These are phyloP conservation scores for Theocolax elegans DNA, from an alignment of 1,140 invertebrate genomes.

Conservation along the genomic window DNA sequence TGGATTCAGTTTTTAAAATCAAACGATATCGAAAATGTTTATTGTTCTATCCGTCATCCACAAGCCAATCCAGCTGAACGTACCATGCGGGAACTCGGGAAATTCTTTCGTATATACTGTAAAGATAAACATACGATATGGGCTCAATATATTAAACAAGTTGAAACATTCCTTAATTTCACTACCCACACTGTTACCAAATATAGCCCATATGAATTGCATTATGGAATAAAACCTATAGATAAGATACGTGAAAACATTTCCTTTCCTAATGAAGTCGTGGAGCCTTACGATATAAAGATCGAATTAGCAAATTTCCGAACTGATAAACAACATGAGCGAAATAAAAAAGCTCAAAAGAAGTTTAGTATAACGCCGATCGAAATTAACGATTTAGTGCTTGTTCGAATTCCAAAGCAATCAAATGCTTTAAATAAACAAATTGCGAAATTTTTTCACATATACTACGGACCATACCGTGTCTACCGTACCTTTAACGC, in stretches of 20 bases:
- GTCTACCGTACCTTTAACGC: neutral
- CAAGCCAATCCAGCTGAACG: slow-evolving; percentile 7
- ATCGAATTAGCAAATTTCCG: neutral
- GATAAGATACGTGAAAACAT: neutral
- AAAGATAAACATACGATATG: neutral
- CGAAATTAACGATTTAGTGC: neutral
- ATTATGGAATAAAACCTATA: neutral
- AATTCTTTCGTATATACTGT: slow-evolving; percentile 10
- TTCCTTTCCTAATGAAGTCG: neutral
- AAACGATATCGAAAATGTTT: neutral
- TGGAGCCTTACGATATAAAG: neutral
- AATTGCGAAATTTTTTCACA: slow-evolving; percentile 14
- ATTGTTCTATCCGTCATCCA: slow-evolving; percentile 7
- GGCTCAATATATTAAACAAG: neutral
- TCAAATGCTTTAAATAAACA: neutral
- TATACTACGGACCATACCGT: neutral
- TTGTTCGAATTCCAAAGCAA: neutral
- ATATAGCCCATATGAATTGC: neutral
- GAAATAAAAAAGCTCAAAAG: neutral
- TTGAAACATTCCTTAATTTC: neutral
- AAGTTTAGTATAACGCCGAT: neutral
- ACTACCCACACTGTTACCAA: neutral
- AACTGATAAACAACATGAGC: neutral
- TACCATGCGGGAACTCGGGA: neutral
- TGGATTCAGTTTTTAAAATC: neutral